Evolutionary conservation across 1,140 invertebrate species (phyloP), one percentile per base, ranked within the genome.

Genomic region (Centruroides sculpturatus): DNA sequence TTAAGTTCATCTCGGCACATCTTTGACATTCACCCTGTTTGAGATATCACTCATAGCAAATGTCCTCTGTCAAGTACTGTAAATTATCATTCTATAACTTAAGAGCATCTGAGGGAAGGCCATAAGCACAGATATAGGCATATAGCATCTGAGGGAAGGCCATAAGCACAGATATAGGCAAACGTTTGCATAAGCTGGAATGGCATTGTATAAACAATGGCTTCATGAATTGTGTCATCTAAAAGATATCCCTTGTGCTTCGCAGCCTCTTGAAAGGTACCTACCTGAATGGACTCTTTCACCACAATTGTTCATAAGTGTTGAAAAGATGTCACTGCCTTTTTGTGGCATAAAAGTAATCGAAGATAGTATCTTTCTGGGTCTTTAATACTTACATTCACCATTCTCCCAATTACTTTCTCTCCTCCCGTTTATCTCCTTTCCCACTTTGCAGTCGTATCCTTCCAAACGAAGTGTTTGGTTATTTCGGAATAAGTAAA

Each of bases 361-460:
- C 69, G 56, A 34, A 71, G 60, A 23, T 41, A 64, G 58, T 61
- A 71, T 69, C 50, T 49, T 60, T n/a, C n/a, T n/a, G n/a, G n/a
- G n/a, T n/a, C n/a, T n/a, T n/a, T n/a, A n/a, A n/a, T n/a, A n/a
- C n/a, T n/a, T n/a, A n/a, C n/a, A n/a, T n/a, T n/a, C n/a, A n/a
- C n/a, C n/a, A n/a, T n/a, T n/a, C n/a, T n/a, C n/a, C n/a, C n/a
- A n/a, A n/a, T n/a, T n/a, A n/a, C n/a, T n/a, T n/a, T n/a, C n/a
- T n/a, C n/a, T n/a, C n/a, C n/a, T n/a, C n/a, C n/a, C n/a, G n/a
- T n/a, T n/a, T n/a, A n/a, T n/a, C n/a, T n/a, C n/a, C n/a, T n/a
- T n/a, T n/a, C n/a, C n/a, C n/a, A n/a, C n/a, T n/a, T n/a, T n/a
- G n/a, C n/a, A n/a, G n/a, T n/a, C n/a, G n/a, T n/a, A n/a, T n/a